These are phyloP conservation scores for Caenorhabditis sp. DNA, from an alignment of 2,888 invertebrate genomes.

Conservation along the genomic window DNA sequence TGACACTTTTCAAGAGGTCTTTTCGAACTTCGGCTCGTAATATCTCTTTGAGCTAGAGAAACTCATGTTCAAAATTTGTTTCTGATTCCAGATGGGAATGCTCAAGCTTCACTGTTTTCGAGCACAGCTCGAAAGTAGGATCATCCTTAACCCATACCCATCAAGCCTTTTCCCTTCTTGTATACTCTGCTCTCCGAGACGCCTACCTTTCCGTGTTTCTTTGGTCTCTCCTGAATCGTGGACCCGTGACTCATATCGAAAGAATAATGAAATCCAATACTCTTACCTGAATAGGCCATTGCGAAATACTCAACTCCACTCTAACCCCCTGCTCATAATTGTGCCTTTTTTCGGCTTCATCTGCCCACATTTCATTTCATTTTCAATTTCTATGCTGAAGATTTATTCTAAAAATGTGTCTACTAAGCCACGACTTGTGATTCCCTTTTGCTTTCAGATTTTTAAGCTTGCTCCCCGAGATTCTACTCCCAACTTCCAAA, in stretches of 20 bases:
- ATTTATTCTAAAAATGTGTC: too few species aligned
- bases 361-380: slow-evolving; percentile 5
- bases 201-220: background rate
- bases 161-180: background rate
- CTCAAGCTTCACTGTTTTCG: too few species aligned
- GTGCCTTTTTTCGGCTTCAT: slow-evolving; percentile 10
- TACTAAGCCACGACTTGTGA: too few species aligned
- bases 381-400: background rate
- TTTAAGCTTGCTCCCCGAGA: too few species aligned
- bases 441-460: too few species aligned
- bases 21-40: too few species aligned
- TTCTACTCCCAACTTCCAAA: too few species aligned
- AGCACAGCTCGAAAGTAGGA: too few species aligned
- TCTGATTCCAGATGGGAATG: too few species aligned
- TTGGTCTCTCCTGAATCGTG: slow-evolving; percentile 4
- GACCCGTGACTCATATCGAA: slow-evolving; percentile 6
- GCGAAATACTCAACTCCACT: slow-evolving; percentile 30
- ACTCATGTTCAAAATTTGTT: too few species aligned
- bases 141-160: too few species aligned
- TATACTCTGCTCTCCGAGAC: background rate
- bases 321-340: slow-evolving; percentile 4
- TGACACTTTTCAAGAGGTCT: slow-evolving; percentile 14
- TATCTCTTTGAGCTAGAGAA: too few species aligned
- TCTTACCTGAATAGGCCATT: slow-evolving; percentile 33
- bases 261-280: slow-evolving; percentile 32